Evolutionary conservation across 1,140 invertebrate species (phyloP).

Genomic region (Helicoverpa zea): DNA sequence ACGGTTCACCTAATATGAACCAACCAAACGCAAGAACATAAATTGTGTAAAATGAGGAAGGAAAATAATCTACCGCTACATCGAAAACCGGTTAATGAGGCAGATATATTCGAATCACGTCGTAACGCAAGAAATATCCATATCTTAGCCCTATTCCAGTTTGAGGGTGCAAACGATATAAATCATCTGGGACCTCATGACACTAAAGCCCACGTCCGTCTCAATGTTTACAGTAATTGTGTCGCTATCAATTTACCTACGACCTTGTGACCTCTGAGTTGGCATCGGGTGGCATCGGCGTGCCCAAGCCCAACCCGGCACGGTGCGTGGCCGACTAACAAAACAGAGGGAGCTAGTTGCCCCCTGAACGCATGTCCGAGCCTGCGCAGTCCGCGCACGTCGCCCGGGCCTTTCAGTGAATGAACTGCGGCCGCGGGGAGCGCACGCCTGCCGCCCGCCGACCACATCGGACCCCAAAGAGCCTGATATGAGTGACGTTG

Average conservation of each 20-base stretch:
- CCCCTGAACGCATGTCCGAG: conserved; percentile 63
- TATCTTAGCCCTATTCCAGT: neutral
- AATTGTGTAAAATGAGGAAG: neutral
- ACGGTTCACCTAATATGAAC: too few species aligned
- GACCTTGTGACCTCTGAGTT: conserved; percentile 77
- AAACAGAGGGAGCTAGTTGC: conserved; percentile 65
- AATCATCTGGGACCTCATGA: conserved; percentile 11
- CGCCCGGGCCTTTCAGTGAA: conserved; percentile 74
- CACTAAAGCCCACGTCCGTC: conserved; percentile 16
- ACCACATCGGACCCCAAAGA: conserved; percentile 44
- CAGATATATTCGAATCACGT: neutral
- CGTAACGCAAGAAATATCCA: neutral
- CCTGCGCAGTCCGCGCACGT: conserved; percentile 59
- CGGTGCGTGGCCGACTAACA: conserved; percentile 63
- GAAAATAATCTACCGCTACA: conserved; percentile 10
- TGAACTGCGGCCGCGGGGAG: conserved; percentile 62
- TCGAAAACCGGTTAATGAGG: conserved; percentile 17
- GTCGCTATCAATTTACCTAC: conserved; percentile 58
- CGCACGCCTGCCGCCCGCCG: conserved; percentile 57
- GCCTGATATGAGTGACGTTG: conserved; percentile 67
- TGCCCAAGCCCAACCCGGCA: conserved; percentile 62
- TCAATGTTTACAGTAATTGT: conserved; percentile 61
- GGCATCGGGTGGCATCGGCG: conserved; percentile 49
- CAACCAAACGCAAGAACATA: too few species aligned
- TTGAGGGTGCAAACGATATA: neutral